These are phyloP conservation scores for Halictus rubicundus DNA, from an alignment of 1,140 invertebrate species.

Conservation along the genomic window DNA sequence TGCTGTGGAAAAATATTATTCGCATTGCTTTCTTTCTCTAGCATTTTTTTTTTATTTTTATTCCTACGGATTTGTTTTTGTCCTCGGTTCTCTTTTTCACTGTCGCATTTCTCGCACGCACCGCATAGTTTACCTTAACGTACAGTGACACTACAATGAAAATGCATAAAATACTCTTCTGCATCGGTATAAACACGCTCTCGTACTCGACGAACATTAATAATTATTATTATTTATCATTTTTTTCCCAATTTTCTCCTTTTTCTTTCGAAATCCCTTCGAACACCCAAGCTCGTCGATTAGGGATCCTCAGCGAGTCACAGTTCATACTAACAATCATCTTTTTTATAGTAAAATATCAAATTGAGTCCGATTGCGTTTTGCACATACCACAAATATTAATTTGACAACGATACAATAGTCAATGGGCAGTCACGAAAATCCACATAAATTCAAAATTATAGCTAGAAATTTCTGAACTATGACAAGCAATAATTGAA, in stretches of 20 bases:
- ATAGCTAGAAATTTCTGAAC: too few species aligned
- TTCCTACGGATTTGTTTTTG: slow-evolving; percentile 1
- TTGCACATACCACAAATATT: too few species aligned
- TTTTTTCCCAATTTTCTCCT: not conserved
- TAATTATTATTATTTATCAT: slow-evolving; percentile 6
- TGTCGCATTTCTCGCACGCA: slow-evolving; percentile 16
- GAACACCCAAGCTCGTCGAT: slow-evolving; percentile 39
- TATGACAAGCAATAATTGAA: too few species aligned
- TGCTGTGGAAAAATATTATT: slow-evolving; percentile 70
- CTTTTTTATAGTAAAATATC: too few species aligned
- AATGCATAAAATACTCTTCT: slow-evolving; percentile 63
- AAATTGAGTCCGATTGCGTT: too few species aligned
- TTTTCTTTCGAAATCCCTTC: slow-evolving; percentile 35
- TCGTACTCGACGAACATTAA: slow-evolving; percentile 20
- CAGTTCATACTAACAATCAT: not conserved
- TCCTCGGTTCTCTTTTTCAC: slow-evolving; percentile 24
- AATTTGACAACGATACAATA: too few species aligned
- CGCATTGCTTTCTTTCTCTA: slow-evolving; percentile 28
- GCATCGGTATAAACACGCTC: slow-evolving; percentile 53
- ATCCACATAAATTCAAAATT: too few species aligned
- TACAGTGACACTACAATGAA: slow-evolving; percentile 56
- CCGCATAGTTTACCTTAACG: slow-evolving; percentile 40
- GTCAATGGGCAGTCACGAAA: too few species aligned
- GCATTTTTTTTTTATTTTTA: slow-evolving; percentile 25
- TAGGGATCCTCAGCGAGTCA: slow-evolving; percentile 1